Percentiles rank a stretch among this genome's conserved stretches.
Conservation (phyloP, 1,140 invertebrate species). For the Bombus waltoni region DNA sequence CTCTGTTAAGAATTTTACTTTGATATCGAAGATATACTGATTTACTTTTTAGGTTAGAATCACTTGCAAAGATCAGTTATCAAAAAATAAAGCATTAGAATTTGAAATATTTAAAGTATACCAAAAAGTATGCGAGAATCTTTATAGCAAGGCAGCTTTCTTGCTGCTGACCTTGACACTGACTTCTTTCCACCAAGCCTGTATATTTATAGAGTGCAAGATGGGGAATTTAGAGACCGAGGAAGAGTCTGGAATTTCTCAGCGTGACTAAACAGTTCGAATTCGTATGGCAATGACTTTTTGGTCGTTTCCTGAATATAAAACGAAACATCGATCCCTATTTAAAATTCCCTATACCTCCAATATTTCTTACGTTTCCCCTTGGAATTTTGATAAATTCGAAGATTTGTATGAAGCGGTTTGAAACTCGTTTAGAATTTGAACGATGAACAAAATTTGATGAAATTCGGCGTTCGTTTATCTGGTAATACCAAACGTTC, state of each 20-base stretch:
- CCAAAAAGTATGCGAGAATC: background rate
- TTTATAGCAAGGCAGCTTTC: conserved; percentile 38
- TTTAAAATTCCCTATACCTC: background rate
- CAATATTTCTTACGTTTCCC: background rate
- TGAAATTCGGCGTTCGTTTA: background rate
- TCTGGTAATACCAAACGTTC: background rate
- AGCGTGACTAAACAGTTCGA: background rate
- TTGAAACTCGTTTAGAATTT: background rate
- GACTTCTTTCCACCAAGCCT: conserved; percentile 69
- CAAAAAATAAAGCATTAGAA: background rate
- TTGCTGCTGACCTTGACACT: conserved; percentile 86
- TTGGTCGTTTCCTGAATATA: background rate
- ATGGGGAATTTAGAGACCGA: background rate
- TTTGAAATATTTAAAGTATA: background rate
- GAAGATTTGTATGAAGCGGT: background rate
- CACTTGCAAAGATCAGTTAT: background rate
- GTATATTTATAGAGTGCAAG: conserved; percentile 35
- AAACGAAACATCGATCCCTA: background rate
- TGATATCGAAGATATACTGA: too few relatives aligned
- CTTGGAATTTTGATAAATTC: background rate
- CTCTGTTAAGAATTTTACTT: too few relatives aligned
- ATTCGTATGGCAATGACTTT: background rate
- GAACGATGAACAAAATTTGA: background rate
- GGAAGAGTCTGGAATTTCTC: conserved; percentile 13
- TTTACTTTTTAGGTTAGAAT: background rate